Base-by-base conservation (phyloP, 2,113 vertebrate genomes). In the Toxotes jaculatrix region DNA sequence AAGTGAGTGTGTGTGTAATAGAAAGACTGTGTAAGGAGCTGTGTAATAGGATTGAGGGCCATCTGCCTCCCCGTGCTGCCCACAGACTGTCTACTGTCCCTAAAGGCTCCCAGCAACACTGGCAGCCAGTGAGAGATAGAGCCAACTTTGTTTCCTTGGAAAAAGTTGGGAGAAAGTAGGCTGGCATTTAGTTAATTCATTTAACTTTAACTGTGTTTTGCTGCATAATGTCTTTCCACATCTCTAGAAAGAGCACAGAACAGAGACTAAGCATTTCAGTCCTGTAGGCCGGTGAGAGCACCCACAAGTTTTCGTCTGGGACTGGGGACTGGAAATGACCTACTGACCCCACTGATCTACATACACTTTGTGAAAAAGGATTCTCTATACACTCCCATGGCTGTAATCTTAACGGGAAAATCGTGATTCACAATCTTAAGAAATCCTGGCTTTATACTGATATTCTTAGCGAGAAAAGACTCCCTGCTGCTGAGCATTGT, bases 61-160 rank as follows among this genome's bases (percentile, higher is more conserved):
- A 88, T 89, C 85, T 92, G 89, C 77, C 77, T 83, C 79, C 53
- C 64, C 55, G 38, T 43, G 82, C 86, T 83, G 32, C 86, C 90
- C 84, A 79, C 90, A 78, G 59, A 80, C 61, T 23, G 74, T 45
- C 60, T 64, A 38, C 74, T 51, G 81, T 87, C 81, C 77, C 89
- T 59, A 9, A 81, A 77, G 88, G 76, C 79, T 85, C 61, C 66
- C 78, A 73, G 77, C 80, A 77, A 80, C 77, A 66, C 69, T 69
- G 68, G 70, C 78, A 82, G 83, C 65, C 45, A 61, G 63, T 1
- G 4, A 14, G 53, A 75, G 16, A 76, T 23, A 55, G 17, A 12
- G 55, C 47, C 73, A 67, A 70, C 49, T 85, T 79, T 43, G 11
- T 34, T 67, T 76, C 45, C 45, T 56, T 27, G 38, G 13, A 55